These are phyloP conservation scores for Cydia amplana DNA, from an alignment of 1,140 invertebrate species.

Conservation along the genomic window DNA sequence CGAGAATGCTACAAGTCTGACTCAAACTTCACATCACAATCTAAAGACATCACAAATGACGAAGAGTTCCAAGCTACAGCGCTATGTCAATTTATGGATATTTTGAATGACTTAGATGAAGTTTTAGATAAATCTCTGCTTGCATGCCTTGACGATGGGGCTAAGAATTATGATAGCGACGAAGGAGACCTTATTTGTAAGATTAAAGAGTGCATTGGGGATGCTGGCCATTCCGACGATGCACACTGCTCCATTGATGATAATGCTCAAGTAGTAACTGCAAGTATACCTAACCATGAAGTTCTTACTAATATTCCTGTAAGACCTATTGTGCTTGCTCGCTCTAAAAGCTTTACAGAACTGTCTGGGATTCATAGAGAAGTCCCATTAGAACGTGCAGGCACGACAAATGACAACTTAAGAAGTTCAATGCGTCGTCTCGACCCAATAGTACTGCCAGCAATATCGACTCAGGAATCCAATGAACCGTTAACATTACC, in stretches of 20 bases:
- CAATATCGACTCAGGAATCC: constrained; percentile 55
- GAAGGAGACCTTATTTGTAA: constrained; percentile 73
- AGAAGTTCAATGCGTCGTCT: constrained; percentile 71
- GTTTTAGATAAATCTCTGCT: constrained; percentile 75
- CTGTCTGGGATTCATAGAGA: constrained; percentile 54
- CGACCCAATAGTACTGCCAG: constrained; percentile 70
- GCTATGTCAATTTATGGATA: constrained; percentile 77
- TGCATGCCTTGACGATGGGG: constrained; percentile 65
- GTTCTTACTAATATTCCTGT: constrained; percentile 39
- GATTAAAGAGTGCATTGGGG: constrained; percentile 62
- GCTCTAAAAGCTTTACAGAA: constrained; percentile 71
- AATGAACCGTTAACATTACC: constrained; percentile 69
- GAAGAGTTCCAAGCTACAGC: constrained; percentile 75
- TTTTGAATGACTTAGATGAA: constrained; percentile 77
- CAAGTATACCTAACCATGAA: constrained; percentile 46
- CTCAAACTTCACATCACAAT: constrained; percentile 69
- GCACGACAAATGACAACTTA: constrained; percentile 60
- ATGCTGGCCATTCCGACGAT: constrained; percentile 48
- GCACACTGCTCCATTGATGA: constrained; percentile 65
- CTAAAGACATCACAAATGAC: constrained; percentile 67
- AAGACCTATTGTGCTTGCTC: constrained; percentile 47
- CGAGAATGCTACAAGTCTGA: constrained; percentile 72
- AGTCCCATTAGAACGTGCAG: constrained; percentile 57
- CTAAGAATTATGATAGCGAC: constrained; percentile 66
- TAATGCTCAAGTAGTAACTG: constrained; percentile 64